Evolutionary conservation across 2,797 vertebrate genomes (phyloP).

Genomic region (Galago senegalensis): DNA sequence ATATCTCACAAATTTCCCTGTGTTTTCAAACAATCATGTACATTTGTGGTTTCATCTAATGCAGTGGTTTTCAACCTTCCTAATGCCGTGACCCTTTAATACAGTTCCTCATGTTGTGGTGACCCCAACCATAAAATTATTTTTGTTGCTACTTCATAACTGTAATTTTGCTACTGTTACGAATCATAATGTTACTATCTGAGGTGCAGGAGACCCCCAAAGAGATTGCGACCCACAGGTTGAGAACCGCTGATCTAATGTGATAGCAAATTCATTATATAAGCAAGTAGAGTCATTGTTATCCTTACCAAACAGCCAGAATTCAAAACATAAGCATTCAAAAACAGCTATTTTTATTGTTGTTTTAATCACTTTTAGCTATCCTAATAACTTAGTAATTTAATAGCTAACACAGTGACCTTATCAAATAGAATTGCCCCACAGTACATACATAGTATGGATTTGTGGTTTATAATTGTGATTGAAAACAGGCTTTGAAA

Average conservation of each 20-base stretch:
- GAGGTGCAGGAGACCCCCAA: no score
- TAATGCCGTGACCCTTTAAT: no score
- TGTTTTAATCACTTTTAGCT: conserved; percentile 17
- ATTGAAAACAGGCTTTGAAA: conserved; percentile 46
- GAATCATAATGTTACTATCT: no score
- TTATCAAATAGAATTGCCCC: not conserved
- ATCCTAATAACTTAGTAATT: conserved; percentile 16
- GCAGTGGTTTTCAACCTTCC: not conserved
- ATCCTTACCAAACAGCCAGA: not conserved
- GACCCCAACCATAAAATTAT: no score
- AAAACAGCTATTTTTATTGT: conserved; percentile 20
- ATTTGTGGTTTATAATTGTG: conserved; percentile 39
- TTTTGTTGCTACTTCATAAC: no score
- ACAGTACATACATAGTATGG: not conserved
- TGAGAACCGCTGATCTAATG: not conserved
- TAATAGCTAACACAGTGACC: conserved; percentile 12
- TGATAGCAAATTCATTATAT: not conserved
- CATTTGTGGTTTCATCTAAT: conserved; percentile 36
- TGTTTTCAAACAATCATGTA: conserved; percentile 16
- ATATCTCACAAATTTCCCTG: not conserved
- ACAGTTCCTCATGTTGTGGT: no score
- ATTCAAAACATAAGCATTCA: conserved; percentile 14
- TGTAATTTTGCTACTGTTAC: no score
- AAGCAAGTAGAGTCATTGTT: conserved; percentile 23
- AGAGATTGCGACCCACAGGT: no score